Evolutionary conservation across 2,797 vertebrate genomes (phyloP), one percentile per base, ranked within the genome.

Genomic region (Odontamblyopus rebecca): DNA sequence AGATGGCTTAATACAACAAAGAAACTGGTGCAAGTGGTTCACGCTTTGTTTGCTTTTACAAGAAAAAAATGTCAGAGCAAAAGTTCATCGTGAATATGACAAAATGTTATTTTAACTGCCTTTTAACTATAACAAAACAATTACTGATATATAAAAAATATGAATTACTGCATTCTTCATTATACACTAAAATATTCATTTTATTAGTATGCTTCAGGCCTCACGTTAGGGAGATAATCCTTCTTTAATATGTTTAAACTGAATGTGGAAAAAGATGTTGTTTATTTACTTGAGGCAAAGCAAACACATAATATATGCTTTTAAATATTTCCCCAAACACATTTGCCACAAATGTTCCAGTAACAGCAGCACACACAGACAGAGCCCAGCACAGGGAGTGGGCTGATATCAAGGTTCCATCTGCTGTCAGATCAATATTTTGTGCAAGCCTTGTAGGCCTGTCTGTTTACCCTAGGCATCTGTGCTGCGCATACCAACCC

Each of bases 371-470:
- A 78, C 77, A 75, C 70, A 75, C 70, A 79, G 69, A 78, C 82
- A 84, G 82, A 79, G 79, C 61, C n/a, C 27, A 62, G 80, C 80
- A 86, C 85, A 87, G 73, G 82, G 88, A 89, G 82, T 73, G 79
- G 64, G 81, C 83, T 91, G 88, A 91, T 91, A 93, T 93, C 91
- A 92, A 90, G 89, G 89, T 92, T 92, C 92, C 89, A 91, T 92
- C 93, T 94, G 92, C 92, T 94, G 89, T 92, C 90, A 90, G 93
- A 95, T 94, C 94, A 93, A 94, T 94, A 95, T 93, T 94, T 94
- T 92, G 89, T 92, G 87, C 87, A 85, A 93, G 90, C 91, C 93
- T 91, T 90, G 90, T 92, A 90, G 93, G 90, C 85, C 82, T 89
- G 83, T 92, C 83, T 95, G 94, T 95, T 95, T 95, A 93, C 93